Evolutionary conservation across 2,797 vertebrate species (phyloP).

Genomic region (Galagoides demidoff): DNA sequence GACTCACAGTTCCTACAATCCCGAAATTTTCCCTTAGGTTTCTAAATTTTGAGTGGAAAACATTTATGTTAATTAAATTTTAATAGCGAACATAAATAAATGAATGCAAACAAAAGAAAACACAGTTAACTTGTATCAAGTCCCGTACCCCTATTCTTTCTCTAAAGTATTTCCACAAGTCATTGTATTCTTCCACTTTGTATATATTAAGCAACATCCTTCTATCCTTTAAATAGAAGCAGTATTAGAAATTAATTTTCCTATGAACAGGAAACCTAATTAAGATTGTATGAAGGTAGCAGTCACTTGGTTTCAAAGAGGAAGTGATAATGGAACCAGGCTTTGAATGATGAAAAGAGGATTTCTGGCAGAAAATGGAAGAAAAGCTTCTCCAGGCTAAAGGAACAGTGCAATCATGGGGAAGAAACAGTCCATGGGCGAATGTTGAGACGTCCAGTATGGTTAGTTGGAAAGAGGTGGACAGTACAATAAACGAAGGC

Average conservation of each 20-base stretch:
- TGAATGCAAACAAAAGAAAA: neutral
- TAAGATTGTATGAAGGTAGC: slow-evolving; percentile 51
- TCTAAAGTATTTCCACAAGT: neutral
- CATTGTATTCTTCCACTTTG: neutral
- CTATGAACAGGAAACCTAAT: slow-evolving; percentile 57
- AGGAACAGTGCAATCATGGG: slow-evolving; percentile 2
- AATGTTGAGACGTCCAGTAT: neutral
- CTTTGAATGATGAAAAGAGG: slow-evolving; percentile 70
- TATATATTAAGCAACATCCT: neutral
- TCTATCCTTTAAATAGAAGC: neutral
- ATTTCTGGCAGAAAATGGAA: slow-evolving; percentile 73
- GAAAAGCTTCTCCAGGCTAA: slow-evolving; percentile 40
- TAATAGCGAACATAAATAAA: neutral
- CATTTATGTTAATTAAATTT: neutral
- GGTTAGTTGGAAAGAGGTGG: neutral
- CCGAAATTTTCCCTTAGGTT: neutral
- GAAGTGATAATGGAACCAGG: slow-evolving; percentile 69
- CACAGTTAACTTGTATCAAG: neutral
- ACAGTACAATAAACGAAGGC: neutral
- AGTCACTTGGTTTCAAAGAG: slow-evolving; percentile 57
- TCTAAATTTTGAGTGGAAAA: slow-evolving; percentile 35
- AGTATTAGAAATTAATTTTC: slow-evolving; percentile 58
- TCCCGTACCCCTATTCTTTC: neutral
- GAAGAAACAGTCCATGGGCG: slow-evolving; percentile 22
- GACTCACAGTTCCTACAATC: neutral